Conservation (phyloP, 2,113 vertebrate genomes). For the Thermophis baileyi region DNA sequence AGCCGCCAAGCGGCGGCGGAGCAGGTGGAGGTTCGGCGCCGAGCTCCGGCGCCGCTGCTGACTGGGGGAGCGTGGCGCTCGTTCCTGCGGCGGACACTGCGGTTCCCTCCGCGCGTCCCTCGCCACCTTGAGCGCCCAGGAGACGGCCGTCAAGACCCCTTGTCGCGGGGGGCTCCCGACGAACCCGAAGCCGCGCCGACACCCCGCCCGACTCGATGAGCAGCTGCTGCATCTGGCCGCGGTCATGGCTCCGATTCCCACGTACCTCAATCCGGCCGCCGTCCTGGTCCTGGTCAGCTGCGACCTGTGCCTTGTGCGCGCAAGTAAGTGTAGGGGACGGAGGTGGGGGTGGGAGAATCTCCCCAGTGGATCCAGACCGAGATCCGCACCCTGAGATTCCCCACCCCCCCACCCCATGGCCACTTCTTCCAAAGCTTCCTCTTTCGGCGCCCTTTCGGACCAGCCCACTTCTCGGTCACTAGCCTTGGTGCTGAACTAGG, state of each 20-base stretch:
- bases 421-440: background rate
- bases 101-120: background rate
- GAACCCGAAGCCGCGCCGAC: background rate
- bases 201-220: background rate
- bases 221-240: background rate
- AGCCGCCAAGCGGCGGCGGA: background rate
- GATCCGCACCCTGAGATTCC: no score
- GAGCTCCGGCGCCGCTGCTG: background rate
- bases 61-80: background rate
- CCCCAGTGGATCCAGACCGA: background rate
- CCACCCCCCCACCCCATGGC: accelerated
- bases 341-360: background rate
- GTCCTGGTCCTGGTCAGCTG: constrained; percentile 87
- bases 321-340: constrained; percentile 78
- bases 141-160: background rate
- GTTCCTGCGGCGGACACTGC: background rate
- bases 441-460: background rate
- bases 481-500: background rate
- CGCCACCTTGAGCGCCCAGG: background rate
- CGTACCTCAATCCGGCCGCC: constrained; percentile 53
- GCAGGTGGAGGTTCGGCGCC: background rate
- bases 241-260: constrained; percentile 36
- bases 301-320: constrained; percentile 85
- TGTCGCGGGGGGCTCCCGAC: no score
- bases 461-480: background rate